Conservation (phyloP, 2,113 vertebrate genomes). For the Colaptes auratus region DNA sequence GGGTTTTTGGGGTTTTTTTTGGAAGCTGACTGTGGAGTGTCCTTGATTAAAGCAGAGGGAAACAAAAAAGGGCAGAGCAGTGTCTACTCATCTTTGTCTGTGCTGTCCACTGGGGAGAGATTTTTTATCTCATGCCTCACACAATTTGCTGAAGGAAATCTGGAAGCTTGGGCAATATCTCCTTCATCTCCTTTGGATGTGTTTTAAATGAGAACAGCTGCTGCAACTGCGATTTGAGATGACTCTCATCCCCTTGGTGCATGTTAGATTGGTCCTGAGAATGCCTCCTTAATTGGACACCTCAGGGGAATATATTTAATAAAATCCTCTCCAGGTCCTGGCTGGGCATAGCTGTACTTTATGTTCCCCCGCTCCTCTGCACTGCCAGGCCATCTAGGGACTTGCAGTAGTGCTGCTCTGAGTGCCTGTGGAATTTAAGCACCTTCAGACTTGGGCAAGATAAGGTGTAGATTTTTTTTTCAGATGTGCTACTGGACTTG, state of each 20-base stretch:
- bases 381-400: not conserved
- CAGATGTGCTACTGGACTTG: not conserved
- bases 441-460: not conserved
- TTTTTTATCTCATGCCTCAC: constrained; percentile 17
- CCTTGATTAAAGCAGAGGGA: constrained; percentile 4
- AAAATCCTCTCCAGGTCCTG: not conserved
- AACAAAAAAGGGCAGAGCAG: constrained; percentile 1
- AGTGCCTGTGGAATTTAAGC: not conserved
- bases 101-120: not conserved
- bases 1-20: too few relatives aligned
- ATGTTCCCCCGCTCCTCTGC: not conserved
- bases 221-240: not conserved
- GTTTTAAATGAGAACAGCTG: constrained; percentile 41
- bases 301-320: not conserved
- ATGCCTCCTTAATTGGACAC: not conserved
- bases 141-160: constrained; percentile 13
- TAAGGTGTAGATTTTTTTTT: not conserved
- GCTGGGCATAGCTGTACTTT: not conserved
- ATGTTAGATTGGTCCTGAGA: not conserved
- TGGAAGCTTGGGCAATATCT: not conserved
- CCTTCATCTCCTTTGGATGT: constrained; percentile 12
- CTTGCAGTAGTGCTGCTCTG: not conserved
- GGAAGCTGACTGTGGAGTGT: not conserved
- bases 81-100: not conserved
- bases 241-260: not conserved